Conservation (phyloP, 2,888 invertebrate genomes). For the Eristalis arbustorum region DNA sequence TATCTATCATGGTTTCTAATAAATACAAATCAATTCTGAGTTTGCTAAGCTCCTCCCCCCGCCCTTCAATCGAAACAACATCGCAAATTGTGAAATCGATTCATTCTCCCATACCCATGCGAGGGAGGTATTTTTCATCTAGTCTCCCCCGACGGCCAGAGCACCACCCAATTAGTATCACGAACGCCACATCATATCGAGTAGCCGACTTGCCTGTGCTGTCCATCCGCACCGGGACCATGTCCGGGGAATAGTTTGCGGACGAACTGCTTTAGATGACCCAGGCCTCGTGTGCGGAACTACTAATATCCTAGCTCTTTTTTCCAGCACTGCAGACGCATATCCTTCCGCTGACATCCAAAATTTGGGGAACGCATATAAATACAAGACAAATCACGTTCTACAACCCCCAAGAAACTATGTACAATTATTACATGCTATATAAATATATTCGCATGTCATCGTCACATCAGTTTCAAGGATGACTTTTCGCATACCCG, state of each 20-base stretch:
- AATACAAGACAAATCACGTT: slow-evolving; percentile 17
- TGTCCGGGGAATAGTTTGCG: slow-evolving; percentile 63
- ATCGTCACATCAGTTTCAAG: slow-evolving; percentile 58
- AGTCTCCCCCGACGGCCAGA: slow-evolving; percentile 14
- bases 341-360: slow-evolving; percentile 55
- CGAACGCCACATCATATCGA: slow-evolving; percentile 48
- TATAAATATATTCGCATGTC: slow-evolving; percentile 17
- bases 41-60: slow-evolving; percentile 44
- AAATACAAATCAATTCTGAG: slow-evolving; percentile 67
- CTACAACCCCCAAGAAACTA: slow-evolving; percentile 15
- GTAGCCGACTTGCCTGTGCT: slow-evolving; percentile 47
- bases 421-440: background rate
- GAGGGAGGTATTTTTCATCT: slow-evolving; percentile 1
- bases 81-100: slow-evolving; percentile 65
- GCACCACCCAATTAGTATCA: slow-evolving; percentile 62
- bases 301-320: slow-evolving; percentile 60
- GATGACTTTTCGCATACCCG: slow-evolving; percentile 54
- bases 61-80: slow-evolving; percentile 23
- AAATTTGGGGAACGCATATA: slow-evolving; percentile 61
- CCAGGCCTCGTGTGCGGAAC: slow-evolving; percentile 29
- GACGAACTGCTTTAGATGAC: slow-evolving; percentile 54
- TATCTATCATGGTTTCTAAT: slow-evolving; percentile 63
- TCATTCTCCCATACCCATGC: slow-evolving; percentile 24
- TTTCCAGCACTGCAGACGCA: slow-evolving; percentile 60
- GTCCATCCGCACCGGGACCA: slow-evolving; percentile 32